phyloP scores from a whole-genome alignment of 2,797 vertebrate genomes.

The Gallinago stenura region DNA sequence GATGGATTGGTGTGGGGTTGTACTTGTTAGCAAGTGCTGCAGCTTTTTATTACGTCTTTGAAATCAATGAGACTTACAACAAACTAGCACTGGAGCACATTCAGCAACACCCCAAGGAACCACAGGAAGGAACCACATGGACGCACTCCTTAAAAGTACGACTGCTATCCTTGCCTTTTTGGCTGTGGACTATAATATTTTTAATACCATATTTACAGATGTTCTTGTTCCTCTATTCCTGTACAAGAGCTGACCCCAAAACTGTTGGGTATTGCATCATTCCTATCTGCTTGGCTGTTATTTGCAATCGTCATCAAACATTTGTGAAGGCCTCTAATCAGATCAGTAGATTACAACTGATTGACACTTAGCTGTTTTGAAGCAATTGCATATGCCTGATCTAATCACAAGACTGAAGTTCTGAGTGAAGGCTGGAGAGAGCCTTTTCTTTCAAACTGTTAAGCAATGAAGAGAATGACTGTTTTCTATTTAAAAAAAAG shows the following conservation, averaged over 20 bases:
- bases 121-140: constrained; percentile 83
- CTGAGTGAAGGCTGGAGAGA: constrained; percentile 66
- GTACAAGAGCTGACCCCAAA: constrained; percentile 92
- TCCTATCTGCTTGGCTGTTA: constrained; percentile 91
- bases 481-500: constrained; percentile 59
- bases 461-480: constrained; percentile 62
- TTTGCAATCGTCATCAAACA: constrained; percentile 91
- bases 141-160: constrained; percentile 84
- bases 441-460: constrained; percentile 61
- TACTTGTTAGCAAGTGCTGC: constrained; percentile 90
- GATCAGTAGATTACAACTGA: constrained; percentile 89
- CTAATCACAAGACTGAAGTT: constrained; percentile 67
- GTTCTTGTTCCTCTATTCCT: constrained; percentile 97
- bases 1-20: constrained; percentile 92
- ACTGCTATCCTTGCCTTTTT: constrained; percentile 89
- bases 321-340: constrained; percentile 90
- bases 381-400: constrained; percentile 41
- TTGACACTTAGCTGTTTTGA: constrained; percentile 85
- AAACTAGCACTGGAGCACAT: constrained; percentile 89
- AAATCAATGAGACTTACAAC: constrained; percentile 91
- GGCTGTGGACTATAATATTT: constrained; percentile 91
- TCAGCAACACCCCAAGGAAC: constrained; percentile 78
- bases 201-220: constrained; percentile 94
- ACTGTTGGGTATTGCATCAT: constrained; percentile 95
- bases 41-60: constrained; percentile 91